Evolutionary conservation across 2,888 invertebrate genomes (phyloP), one percentile per base, ranked within the genome.

Genomic region (Digitonthophagus gazella): DNA sequence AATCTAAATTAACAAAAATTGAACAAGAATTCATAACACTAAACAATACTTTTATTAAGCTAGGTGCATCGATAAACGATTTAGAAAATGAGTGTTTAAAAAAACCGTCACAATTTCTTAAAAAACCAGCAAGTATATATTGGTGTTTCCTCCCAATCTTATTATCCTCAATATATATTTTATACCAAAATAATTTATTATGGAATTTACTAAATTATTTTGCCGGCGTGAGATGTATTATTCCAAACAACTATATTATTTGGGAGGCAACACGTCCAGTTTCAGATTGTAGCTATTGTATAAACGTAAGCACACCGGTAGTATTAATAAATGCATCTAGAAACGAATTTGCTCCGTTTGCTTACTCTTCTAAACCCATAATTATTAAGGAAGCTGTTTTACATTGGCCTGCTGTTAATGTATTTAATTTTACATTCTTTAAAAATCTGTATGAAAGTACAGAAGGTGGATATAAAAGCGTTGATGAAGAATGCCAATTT

Each of bases 201-300:
- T 72, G 75, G 61, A 63, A 71, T 16, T 65, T 77, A 58, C 57
- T 74, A 64, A 75, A 74, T 54, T 76, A 83, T 75, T 73, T 88
- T 73, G 75, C 88, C 74, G 87, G 88, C 76, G 85, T 88, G 73
- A 87, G 93, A 78, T 96, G 96, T 83, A 83, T 94, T 73, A 79
- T 95, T 78, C 90, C 92, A 73, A 93, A 92, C 82, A 95, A 95
- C 85, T 93, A 92, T 81, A 85, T 95, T 71, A 84, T 94, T 73
- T 93, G 93, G 93, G 95, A 96, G 84, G 92, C 92, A 66, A 91
- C 93, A 16, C 85, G 95, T 74, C 95, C 95, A 19, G 85, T 93
- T 67, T 91, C 93, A 16, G 88, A 93, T 83, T 96, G 96, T 80
- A 84, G 86, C 76, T 93, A 92, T 82, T 95, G 95, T 83, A 83